Evolutionary conservation across 1,140 invertebrate genomes (phyloP), one percentile per base, ranked within the genome.

Genomic region (Pseudomyrmex flavicornis): DNA sequence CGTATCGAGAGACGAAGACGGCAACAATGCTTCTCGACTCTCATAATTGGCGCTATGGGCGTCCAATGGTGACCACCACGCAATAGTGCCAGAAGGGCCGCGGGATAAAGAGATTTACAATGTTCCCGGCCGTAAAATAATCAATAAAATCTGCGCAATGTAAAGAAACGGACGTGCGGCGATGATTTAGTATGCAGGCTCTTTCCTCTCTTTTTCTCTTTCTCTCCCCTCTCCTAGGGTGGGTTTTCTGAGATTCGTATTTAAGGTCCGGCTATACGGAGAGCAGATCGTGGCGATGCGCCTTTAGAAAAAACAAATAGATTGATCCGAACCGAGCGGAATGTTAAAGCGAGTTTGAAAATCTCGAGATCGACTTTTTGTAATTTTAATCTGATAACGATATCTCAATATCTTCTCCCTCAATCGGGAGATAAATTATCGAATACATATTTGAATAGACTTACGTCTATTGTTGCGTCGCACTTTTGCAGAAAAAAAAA

Each of bases 121-220:
- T 94, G 93, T 93, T 93, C 91, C 85, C 87, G 92, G 91, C 90
- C 91, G 90, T 94, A 94, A 94, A 94, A 94, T 93, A 94, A 94
- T 94, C 93, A 94, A 94, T 94, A 94, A 94, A 94, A 94, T 94
- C 91, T 88, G 90, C 77, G 87, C 91, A 93, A 93, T 93, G 93
- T 93, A 94, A 94, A 94, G 93, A 94, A 93, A 93, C 90, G 83
- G 93, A 94, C 93, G 92, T 92, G 92, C 92, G 89, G 90, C 88
- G 83, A 66, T 94, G 93, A 94, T 94, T 94, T 94, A 94, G 92
- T 93, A 72, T 72, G 84, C 88, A 86, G 89, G 65, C 73, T 80
- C 48, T 85, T 58, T 65, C 72, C 61, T 46, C 22, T 13, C n/a
- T 50, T 17, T 46, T 13, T n/a, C 15, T 22, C 73, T 62, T n/a